phyloP scores from a whole-genome alignment of 2,113 vertebrate genomes.

The Ceratotherium simum region DNA sequence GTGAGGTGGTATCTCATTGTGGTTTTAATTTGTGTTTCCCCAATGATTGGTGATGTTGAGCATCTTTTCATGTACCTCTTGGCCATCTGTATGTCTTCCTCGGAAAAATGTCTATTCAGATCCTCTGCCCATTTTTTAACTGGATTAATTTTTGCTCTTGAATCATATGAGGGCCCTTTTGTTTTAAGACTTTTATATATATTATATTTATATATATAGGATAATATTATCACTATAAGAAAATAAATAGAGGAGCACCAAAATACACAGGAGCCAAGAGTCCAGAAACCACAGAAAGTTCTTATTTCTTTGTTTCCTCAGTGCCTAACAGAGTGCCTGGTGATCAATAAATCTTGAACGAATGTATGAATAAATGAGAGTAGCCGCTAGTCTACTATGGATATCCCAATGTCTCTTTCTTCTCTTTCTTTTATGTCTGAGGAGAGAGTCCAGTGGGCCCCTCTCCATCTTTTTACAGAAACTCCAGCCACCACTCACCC shows the following conservation, averaged over 20 bases:
- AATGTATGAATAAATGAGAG: neutral
- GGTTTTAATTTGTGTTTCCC: too few relatives aligned
- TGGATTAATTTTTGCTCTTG: too few relatives aligned
- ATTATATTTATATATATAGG: too few relatives aligned
- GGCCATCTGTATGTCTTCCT: too few relatives aligned
- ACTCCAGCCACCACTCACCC: neutral
- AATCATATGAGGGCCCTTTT: too few relatives aligned
- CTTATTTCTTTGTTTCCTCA: neutral
- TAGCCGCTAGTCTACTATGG: neutral
- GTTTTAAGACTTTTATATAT: neutral
- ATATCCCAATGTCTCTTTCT: neutral
- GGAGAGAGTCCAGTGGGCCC: neutral
- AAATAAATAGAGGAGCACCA: neutral
- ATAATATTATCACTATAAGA: neutral
- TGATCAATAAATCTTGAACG: neutral
- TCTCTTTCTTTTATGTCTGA: neutral
- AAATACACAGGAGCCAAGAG: neutral
- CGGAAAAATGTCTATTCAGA: too few relatives aligned
- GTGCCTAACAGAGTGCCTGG: neutral
- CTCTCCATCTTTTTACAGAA: neutral
- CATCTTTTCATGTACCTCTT: too few relatives aligned
- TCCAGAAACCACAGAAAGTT: neutral
- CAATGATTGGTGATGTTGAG: too few relatives aligned
- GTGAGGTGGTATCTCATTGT: too few relatives aligned
- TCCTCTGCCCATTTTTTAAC: too few relatives aligned